These are phyloP conservation scores for Cheumatopsyche charites DNA, from an alignment of 1,140 invertebrate genomes.

Conservation along the genomic window DNA sequence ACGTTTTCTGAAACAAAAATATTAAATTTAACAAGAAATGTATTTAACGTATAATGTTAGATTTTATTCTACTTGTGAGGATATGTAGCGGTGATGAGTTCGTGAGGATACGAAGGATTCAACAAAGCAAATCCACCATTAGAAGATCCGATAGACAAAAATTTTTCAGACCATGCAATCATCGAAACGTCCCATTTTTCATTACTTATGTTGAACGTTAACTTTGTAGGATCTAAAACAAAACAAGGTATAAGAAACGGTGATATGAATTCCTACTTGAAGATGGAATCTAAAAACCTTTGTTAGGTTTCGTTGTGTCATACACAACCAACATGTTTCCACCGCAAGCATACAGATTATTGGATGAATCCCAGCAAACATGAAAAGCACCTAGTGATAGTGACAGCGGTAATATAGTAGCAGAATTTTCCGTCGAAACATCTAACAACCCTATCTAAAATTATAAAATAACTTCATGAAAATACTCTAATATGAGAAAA, in stretches of 20 bases:
- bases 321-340: slow-evolving; percentile 62
- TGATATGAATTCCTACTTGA: not conserved
- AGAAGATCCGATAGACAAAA: slow-evolving; percentile 51
- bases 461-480: not conserved
- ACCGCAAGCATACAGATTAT: slow-evolving; percentile 60
- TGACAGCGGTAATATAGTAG: slow-evolving; percentile 48
- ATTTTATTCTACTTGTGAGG: slow-evolving; percentile 52
- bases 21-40: slow-evolving; percentile 22
- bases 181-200: slow-evolving; percentile 50
- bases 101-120: slow-evolving; percentile 39
- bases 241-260: not conserved
- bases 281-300: slow-evolving; percentile 52
- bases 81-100: slow-evolving; percentile 47
- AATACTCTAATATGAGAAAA: not conserved
- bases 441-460: slow-evolving; percentile 64
- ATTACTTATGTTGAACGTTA: slow-evolving; percentile 51
- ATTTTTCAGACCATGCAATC: slow-evolving; percentile 48
- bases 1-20: slow-evolving; percentile 61
- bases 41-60: no score
- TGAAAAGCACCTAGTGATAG: slow-evolving; percentile 52
- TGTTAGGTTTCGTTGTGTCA: slow-evolving; percentile 53
- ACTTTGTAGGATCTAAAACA: slow-evolving; percentile 49
- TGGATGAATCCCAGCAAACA: slow-evolving; percentile 53
- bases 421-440: slow-evolving; percentile 51
- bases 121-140: slow-evolving; percentile 52